Evolutionary conservation across 2,888 invertebrate genomes (phyloP), one percentile per base, ranked within the genome.

Genomic region (Metallyticus violacea): DNA sequence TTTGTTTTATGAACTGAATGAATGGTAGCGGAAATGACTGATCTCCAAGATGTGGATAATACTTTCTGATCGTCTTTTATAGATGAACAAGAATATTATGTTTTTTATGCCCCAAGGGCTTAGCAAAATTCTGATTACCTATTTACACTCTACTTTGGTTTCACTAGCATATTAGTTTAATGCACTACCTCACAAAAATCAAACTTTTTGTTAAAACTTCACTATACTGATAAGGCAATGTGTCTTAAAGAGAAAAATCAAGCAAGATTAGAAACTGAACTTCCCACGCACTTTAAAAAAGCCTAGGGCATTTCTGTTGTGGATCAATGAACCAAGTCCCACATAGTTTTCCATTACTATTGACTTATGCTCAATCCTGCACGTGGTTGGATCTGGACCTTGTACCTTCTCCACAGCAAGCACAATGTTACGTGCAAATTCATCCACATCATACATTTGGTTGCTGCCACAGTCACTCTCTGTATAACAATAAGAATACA

Each of bases 231-330:
- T 4, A 15, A 62, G 22, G 40, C 6, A 62, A 1, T 5, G 40
- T 62, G 3, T 62, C 4, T 62, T 22, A 62, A 2, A 62, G 15
- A 62, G 15, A 15, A 62, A 15, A 62, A 62, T 15, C 9, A 40
- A 9, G 40, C 40, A 40, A 62, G 27, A 26, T 81, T 95, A 96
- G 91, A 96, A 97, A 91, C 97, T 97, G 90, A 97, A 95, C 91
- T 96, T 96, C 89, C 97, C 97, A 89, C 97, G 93, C 88, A 97
- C 96, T 92, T 97, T 96, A 92, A 97, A 97, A 92, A 97, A 97
- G 2, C 97, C 97, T 91, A 97, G 93, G 89, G 95, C 94, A 89
- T 96, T 96, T 90, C 96, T 95, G 92, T 97, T 97, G 91, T 97
- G 96, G 6, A 97, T 93, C 79, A 97, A 91, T 3, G 97, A 96